A percentile compares a stretch with the other conserved stretches of the same genome.
Conservation (phyloP, 2,888 invertebrate genomes). For the Lithophane semibrunnea region DNA sequence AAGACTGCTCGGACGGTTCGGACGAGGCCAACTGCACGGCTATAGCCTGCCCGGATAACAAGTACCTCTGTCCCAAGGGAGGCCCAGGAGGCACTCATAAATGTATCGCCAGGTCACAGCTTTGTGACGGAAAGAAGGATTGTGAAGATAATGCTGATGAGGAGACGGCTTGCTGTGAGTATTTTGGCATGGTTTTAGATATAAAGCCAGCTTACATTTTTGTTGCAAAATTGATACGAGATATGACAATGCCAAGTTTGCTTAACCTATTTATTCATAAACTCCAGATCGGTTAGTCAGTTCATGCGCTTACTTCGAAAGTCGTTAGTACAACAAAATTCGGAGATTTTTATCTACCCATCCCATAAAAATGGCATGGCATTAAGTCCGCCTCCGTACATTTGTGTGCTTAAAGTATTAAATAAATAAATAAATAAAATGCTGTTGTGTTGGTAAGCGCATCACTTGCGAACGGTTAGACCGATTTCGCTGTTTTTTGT, state of each 20-base stretch:
- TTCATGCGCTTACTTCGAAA: not conserved
- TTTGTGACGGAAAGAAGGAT: slow-evolving; percentile 97
- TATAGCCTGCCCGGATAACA: slow-evolving; percentile 96
- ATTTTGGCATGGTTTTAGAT: not conserved
- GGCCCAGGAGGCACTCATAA: slow-evolving; percentile 93
- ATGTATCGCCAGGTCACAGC: slow-evolving; percentile 96
- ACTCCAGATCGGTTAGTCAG: not conserved
- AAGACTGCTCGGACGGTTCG: slow-evolving; percentile 97
- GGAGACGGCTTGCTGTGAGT: slow-evolving; percentile 96
- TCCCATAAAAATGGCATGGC: not conserved
- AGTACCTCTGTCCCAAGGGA: slow-evolving; percentile 96
- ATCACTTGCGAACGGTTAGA: not conserved
- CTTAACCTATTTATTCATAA: not conserved
- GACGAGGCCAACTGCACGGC: slow-evolving; percentile 97
- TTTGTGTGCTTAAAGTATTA: too few relatives aligned
- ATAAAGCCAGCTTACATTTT: too few relatives aligned
- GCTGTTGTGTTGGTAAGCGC: not conserved
- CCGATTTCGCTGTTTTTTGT: not conserved
- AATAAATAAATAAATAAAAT: not conserved
- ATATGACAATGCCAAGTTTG: not conserved
- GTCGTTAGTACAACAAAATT: not conserved
- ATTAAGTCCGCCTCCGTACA: too few relatives aligned
- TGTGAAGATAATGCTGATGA: slow-evolving; percentile 98
- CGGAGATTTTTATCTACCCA: not conserved
- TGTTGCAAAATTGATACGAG: not conserved